Evolutionary conservation across 2,797 vertebrate genomes (phyloP).

Genomic region (Oreochromis mossambicus): DNA sequence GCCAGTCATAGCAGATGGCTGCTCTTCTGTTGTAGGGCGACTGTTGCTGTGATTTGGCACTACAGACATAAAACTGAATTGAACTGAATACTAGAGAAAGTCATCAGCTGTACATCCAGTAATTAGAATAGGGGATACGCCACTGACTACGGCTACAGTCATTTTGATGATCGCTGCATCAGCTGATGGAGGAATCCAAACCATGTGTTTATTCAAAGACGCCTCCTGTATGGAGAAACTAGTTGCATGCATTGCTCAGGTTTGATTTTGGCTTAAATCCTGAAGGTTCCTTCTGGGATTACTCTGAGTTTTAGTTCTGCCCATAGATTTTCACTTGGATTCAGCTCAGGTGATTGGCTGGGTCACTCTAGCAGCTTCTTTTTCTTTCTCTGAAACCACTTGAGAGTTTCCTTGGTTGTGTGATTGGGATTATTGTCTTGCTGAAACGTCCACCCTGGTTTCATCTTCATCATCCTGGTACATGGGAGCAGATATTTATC

Average conservation of each 20-base stretch:
- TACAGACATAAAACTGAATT: not conserved
- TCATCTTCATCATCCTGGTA: not conserved
- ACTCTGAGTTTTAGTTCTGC: not conserved
- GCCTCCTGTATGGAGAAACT: accelerated
- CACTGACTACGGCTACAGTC: not conserved
- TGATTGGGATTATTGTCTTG: not conserved
- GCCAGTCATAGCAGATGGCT: not conserved
- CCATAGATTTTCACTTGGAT: not conserved
- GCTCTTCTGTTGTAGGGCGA: not conserved
- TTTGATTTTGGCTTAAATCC: not conserved
- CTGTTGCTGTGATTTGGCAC: not conserved
- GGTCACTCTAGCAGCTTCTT: not conserved
- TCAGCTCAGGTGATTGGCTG: not conserved
- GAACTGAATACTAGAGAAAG: not conserved
- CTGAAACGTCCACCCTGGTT: not conserved
- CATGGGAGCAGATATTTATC: not conserved
- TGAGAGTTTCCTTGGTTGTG: not conserved
- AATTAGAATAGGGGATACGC: not conserved
- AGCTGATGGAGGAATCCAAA: not conserved
- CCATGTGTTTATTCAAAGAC: not conserved
- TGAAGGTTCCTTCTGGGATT: not conserved
- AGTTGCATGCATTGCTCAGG: not conserved
- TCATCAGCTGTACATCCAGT: not conserved
- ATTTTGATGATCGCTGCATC: not conserved
- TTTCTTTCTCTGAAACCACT: not conserved